Evolutionary conservation across 2,888 invertebrate species (phyloP).

Genomic region (Xiphydria camelus): DNA sequence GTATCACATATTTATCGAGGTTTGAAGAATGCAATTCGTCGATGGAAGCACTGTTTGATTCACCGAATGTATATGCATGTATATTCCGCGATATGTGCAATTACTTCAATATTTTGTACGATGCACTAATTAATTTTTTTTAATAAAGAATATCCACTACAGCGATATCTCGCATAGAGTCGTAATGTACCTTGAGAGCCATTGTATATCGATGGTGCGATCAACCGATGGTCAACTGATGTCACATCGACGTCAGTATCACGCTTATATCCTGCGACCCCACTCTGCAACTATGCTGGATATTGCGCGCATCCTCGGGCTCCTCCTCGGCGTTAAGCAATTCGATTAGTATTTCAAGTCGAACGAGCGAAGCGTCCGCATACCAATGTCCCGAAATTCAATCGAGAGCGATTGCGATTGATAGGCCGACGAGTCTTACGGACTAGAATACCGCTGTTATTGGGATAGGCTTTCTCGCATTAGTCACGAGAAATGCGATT

Average conservation of each 20-base stretch:
- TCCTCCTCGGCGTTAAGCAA: conserved; percentile 25
- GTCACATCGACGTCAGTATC: conserved; percentile 12
- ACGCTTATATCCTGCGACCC: conserved; percentile 25
- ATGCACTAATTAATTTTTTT: too few species aligned
- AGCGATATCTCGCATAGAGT: too few species aligned
- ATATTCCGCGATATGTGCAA: too few species aligned
- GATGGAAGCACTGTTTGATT: background rate
- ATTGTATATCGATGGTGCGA: conserved; percentile 10
- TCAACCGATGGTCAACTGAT: conserved; percentile 16
- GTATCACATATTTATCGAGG: conserved; percentile 15
- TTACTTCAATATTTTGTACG: too few species aligned
- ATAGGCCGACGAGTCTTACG: conserved; percentile 10
- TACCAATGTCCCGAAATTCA: conserved; percentile 37
- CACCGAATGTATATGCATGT: too few species aligned
- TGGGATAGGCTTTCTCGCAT: conserved; percentile 12
- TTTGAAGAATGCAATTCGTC: conserved; percentile 11
- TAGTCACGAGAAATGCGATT: too few species aligned
- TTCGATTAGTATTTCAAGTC: conserved; percentile 35
- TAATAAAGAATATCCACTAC: too few species aligned
- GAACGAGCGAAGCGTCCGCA: conserved; percentile 26
- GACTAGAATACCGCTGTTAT: conserved; percentile 13
- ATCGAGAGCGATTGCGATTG: conserved; percentile 23
- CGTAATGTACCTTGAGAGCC: conserved; percentile 12
- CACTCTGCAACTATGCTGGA: conserved; percentile 18
- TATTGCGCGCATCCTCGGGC: conserved; percentile 25